Conservation (phyloP, 2,113 vertebrate genomes). For the Oncorhynchus mykiss region DNA sequence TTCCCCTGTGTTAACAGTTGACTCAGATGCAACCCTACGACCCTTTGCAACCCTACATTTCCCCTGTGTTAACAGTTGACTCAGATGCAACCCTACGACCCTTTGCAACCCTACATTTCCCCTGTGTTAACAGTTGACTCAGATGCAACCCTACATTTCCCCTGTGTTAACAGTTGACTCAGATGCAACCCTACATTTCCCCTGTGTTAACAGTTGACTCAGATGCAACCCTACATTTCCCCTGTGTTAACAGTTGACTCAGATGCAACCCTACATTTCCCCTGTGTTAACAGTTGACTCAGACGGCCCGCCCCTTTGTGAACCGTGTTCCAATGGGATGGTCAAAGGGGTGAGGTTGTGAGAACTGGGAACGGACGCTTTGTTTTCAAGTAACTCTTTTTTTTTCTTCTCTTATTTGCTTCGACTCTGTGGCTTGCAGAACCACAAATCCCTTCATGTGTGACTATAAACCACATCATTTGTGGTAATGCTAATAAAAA, state of each 20-base stretch:
- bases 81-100: background rate
- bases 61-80: too few relatives aligned
- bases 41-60: too few relatives aligned
- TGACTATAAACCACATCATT: too few relatives aligned
- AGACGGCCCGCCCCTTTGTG: conserved; percentile 9
- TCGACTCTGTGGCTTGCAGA: too few relatives aligned
- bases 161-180: background rate
- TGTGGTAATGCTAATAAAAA: too few relatives aligned
- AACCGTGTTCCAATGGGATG: background rate
- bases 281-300: conserved; percentile 18
- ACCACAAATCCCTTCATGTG: too few relatives aligned
- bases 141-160: background rate
- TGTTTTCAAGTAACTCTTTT: background rate
- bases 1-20: too few relatives aligned
- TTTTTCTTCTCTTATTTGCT: background rate
- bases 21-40: too few relatives aligned
- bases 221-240: background rate
- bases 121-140: background rate
- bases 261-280: background rate
- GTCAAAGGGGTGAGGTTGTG: background rate
- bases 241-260: background rate
- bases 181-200: background rate
- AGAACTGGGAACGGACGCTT: background rate
- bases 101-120: background rate
- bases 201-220: background rate